These are phyloP conservation scores for Myotis vivesi DNA, from an alignment of 2,797 vertebrate species.

Conservation along the genomic window DNA sequence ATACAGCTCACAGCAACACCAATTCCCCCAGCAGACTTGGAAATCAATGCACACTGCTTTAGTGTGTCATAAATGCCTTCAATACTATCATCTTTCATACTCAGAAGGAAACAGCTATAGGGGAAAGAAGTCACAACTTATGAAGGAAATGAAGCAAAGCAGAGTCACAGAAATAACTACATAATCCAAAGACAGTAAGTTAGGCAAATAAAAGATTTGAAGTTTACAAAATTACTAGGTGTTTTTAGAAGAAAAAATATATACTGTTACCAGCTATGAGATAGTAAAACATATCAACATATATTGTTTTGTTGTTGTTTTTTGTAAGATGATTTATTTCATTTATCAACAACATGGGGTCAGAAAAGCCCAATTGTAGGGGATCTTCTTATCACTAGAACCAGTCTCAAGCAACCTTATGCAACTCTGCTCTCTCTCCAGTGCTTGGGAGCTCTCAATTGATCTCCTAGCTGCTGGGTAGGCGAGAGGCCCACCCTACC, in stretches of 20 bases:
- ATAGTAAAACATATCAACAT: neutral
- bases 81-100: slow-evolving; percentile 98
- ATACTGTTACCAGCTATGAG: neutral
- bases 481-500: neutral
- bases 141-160: slow-evolving; percentile 41
- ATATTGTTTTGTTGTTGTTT: neutral
- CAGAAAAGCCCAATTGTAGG: slow-evolving; percentile 64
- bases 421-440: slow-evolving; percentile 14
- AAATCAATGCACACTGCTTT: slow-evolving; percentile 97
- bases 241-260: neutral
- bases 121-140: neutral
- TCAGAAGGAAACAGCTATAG: slow-evolving; percentile 94
- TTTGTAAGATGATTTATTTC: slow-evolving; percentile 81
- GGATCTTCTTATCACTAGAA: neutral
- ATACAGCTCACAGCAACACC: slow-evolving; percentile 97
- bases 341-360: slow-evolving; percentile 74
- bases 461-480: neutral
- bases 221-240: neutral
- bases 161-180: neutral
- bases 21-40: slow-evolving; percentile 97
- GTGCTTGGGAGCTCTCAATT: neutral
- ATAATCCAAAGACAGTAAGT: neutral
- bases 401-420: slow-evolving; percentile 29
- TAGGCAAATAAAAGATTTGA: slow-evolving; percentile 8
- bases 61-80: slow-evolving; percentile 97